Evolutionary conservation across 2,113 vertebrate genomes (phyloP).

Genomic region (Chinchilla lanigera): DNA sequence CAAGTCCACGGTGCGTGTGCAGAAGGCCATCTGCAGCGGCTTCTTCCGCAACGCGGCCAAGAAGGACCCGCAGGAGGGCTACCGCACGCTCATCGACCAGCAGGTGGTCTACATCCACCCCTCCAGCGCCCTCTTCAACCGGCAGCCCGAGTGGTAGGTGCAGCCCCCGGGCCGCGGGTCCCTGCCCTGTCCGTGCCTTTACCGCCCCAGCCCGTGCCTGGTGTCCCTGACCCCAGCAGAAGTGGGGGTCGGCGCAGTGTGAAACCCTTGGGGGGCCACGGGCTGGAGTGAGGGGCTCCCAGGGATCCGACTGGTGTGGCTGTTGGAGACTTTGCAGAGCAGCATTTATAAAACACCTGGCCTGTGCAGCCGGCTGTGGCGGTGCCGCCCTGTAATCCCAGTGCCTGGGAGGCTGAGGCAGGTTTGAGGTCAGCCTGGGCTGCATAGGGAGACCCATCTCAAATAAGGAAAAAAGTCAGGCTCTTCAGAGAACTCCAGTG

Average conservation of each 20-base stretch:
- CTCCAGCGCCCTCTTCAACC: constrained; percentile 98
- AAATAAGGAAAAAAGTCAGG: neutral
- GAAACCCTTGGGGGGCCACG: neutral
- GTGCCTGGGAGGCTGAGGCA: neutral
- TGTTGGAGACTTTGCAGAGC: neutral
- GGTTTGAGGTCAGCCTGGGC: neutral
- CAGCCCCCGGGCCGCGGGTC: accelerated
- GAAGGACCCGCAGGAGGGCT: constrained; percentile 98
- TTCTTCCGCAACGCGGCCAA: constrained; percentile 99
- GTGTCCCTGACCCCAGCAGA: neutral
- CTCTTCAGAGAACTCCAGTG: neutral
- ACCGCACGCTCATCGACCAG: constrained; percentile 97
- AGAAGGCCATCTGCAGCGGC: constrained; percentile 98
- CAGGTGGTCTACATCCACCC: constrained; percentile 99
- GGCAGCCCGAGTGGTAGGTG: constrained; percentile 96
- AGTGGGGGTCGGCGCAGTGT: neutral
- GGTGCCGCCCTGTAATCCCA: neutral
- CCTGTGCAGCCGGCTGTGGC: too few species aligned
- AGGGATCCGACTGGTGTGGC: neutral
- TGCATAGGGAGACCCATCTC: neutral
- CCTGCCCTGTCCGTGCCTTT: neutral
- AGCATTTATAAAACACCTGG: neutral
- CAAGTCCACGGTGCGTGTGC: constrained; percentile 97
- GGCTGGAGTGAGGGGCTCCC: neutral
- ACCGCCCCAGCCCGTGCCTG: neutral